These are phyloP conservation scores for Cyphomyrus discorhynchus DNA, from an alignment of 2,113 vertebrate species.

Conservation along the genomic window DNA sequence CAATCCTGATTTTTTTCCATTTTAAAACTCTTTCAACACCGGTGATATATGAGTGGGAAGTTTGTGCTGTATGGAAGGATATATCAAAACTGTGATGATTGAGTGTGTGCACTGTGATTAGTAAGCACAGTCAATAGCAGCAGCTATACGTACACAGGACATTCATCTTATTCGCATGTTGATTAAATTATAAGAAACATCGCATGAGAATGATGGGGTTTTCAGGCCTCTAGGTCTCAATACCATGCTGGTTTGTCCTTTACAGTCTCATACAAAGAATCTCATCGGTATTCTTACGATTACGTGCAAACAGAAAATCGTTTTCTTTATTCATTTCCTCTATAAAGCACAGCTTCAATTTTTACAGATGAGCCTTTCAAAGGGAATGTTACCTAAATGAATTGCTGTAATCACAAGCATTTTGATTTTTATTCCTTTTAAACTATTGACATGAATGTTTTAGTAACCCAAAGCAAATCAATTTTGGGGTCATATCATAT, in stretches of 20 bases:
- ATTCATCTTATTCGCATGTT: slow-evolving; percentile 50
- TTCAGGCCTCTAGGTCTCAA: slow-evolving; percentile 10
- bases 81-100: slow-evolving; percentile 52
- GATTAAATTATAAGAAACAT: slow-evolving; percentile 49
- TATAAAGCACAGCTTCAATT: background rate
- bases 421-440: slow-evolving; percentile 7
- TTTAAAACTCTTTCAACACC: slow-evolving; percentile 39
- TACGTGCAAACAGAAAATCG: slow-evolving; percentile 2
- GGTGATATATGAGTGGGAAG: slow-evolving; percentile 45
- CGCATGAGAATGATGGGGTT: slow-evolving; percentile 28
- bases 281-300: slow-evolving; percentile 13
- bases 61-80: slow-evolving; percentile 28
- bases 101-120: slow-evolving; percentile 43
- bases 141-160: slow-evolving; percentile 38
- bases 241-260: slow-evolving; percentile 19
- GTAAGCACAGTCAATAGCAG: slow-evolving; percentile 48
- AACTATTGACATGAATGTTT: slow-evolving; percentile 24
- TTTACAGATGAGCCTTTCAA: slow-evolving; percentile 26
- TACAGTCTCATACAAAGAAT: slow-evolving; percentile 6
- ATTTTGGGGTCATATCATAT: slow-evolving; percentile 16
- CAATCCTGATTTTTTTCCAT: slow-evolving; percentile 38
- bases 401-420: background rate
- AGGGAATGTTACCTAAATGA: slow-evolving; percentile 15
- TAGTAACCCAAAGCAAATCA: slow-evolving; percentile 18
- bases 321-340: slow-evolving; percentile 13